Conservation (phyloP, 2,797 vertebrate genomes). For the Knipowitschia caucasica region DNA sequence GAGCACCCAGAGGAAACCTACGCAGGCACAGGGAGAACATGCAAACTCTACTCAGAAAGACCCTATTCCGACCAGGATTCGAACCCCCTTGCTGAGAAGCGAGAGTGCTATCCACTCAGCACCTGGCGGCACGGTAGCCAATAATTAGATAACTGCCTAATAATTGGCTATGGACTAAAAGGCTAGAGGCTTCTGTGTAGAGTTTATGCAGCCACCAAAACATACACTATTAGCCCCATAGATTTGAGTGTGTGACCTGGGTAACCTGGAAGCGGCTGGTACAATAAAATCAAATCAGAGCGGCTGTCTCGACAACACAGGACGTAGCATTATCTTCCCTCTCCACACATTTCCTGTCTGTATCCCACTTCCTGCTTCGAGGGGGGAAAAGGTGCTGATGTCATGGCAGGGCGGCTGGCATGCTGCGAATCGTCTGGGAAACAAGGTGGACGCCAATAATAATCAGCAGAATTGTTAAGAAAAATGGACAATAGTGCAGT, state of each 20-base stretch:
- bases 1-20: no score
- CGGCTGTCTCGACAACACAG: slow-evolving; percentile 43
- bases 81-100: no score
- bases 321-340: slow-evolving; percentile 61
- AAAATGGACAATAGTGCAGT: not conserved
- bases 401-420: slow-evolving; percentile 30
- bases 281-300: slow-evolving; percentile 32
- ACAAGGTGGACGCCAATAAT: slow-evolving; percentile 24
- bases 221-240: not conserved
- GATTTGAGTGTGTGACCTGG: not conserved
- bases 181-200: no score
- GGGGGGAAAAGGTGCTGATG: slow-evolving; percentile 43
- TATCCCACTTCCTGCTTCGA: slow-evolving; percentile 63
- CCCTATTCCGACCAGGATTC: no score
- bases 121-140: no score
- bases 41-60: no score
- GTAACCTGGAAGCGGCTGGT: slow-evolving; percentile 22
- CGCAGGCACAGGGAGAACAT: no score
- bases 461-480: not conserved
- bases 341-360: slow-evolving; percentile 64
- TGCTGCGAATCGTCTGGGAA: slow-evolving; percentile 18
- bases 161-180: no score
- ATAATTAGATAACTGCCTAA: no score
- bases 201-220: no score
- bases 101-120: no score